A percentile compares a stretch with the other conserved stretches of the same genome.
Evolutionary conservation across 2,797 vertebrate species (phyloP).

Genomic region (Poecilia picta): DNA sequence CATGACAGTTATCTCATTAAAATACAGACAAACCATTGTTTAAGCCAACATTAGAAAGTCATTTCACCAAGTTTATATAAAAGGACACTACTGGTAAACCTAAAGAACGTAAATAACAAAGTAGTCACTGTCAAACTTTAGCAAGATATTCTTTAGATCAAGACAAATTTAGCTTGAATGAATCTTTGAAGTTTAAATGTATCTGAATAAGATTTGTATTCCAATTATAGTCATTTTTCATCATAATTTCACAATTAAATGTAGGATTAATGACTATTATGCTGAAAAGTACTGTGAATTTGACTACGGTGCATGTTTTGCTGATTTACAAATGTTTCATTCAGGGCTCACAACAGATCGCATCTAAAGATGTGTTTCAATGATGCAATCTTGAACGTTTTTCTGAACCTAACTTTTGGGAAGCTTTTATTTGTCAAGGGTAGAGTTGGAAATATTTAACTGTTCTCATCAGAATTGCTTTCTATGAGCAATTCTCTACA

Average conservation of each 20-base stretch:
- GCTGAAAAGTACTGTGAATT: not conserved
- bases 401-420: not conserved
- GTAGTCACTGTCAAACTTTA: not conserved
- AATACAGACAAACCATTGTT: not conserved
- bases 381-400: not conserved
- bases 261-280: not conserved
- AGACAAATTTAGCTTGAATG: not conserved
- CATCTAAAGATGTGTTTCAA: not conserved
- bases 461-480: too few species aligned
- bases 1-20: not conserved
- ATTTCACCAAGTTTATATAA: not conserved
- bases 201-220: not conserved
- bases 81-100: not conserved
- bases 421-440: not conserved
- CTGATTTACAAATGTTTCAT: not conserved
- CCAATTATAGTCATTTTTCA: not conserved
- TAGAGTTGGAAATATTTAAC: too few species aligned
- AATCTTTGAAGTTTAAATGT: not conserved
- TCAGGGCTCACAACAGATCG: not conserved
- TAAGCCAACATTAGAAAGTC: not conserved
- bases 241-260: not conserved
- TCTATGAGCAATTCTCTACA: too few species aligned
- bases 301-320: not conserved
- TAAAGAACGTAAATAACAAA: not conserved
- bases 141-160: not conserved